Evolutionary conservation across 2,888 invertebrate species (phyloP), one percentile per base, ranked within the genome.

Genomic region (Hipparchia sbordonii): DNA sequence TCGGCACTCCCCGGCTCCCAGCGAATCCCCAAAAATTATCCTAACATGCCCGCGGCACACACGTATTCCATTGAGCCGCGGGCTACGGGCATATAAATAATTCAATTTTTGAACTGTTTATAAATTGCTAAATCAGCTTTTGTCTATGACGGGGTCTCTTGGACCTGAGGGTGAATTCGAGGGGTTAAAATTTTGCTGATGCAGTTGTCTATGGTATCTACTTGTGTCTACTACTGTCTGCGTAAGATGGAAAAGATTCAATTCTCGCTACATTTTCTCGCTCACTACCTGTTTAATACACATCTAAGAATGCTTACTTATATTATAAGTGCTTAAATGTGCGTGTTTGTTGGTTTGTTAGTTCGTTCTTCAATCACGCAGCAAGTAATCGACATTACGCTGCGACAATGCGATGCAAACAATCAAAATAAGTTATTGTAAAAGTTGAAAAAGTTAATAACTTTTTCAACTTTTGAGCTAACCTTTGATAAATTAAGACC

Each of bases 81-180:
- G 33, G 12, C 48, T 84, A 77, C 80, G 72, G 81, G 87, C 85
- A 79, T 77, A 85, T 84, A 83, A 84, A 85, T 85, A 85, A 89
- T 87, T 85, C 85, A 86, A 86, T 87, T 84, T 84, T 78, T 79
- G 81, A 84, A 83, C 81, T 84, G 84, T 84, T 79, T 84, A 84
- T 84, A 85, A 83, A 87, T 85, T 84, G 82, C 82, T 80, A 85
- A 83, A 83, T 83, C 80, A 79, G 84, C 70, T 73, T 52, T 62
- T 71, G 66, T 72, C 72, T 46, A 54, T 6, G 9, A 13, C 12
- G 9, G 56, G 57, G 73, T 75, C 52, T 72, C 73, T 73, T 48
- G 61, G 70, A 72, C 63, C 57, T 45, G n/a, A 6, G 46, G 56
- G 66, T 10, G 62, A 13, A 66, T 72, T 67, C 46, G 10, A 67